Percentiles rank a stretch among this genome's conserved stretches.
Conservation (phyloP, 2,113 vertebrate genomes). For the Propithecus coquereli region DNA sequence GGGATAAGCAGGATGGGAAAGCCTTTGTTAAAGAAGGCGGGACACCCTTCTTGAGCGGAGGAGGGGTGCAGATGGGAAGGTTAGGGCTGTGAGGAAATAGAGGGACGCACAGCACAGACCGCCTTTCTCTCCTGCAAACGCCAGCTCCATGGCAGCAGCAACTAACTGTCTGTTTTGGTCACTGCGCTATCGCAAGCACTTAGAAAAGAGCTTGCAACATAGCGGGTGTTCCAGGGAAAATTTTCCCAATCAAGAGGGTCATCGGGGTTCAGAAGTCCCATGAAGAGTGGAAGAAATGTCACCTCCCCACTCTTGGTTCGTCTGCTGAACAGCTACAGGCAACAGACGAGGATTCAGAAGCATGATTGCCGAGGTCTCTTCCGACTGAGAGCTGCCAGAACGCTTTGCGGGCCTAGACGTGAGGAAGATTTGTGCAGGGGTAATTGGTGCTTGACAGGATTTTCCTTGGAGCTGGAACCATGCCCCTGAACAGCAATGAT, state of each 20-base stretch:
- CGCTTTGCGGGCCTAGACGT: not conserved
- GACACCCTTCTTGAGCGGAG: not conserved
- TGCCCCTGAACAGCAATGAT: not conserved
- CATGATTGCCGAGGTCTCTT: not conserved
- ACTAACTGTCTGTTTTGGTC: not conserved
- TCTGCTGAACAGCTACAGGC: not conserved
- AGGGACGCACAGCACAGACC: fast-evolving
- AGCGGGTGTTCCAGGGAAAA: not conserved
- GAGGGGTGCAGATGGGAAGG: not conserved
- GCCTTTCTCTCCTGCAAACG: fast-evolving
- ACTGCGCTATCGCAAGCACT: not conserved
- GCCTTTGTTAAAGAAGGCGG: not conserved
- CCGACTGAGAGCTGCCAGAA: not conserved
- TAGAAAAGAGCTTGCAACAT: not conserved
- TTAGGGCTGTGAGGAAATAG: not conserved
- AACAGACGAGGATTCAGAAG: not conserved
- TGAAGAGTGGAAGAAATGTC: not conserved
- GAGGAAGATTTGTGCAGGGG: not conserved
- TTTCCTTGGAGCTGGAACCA: not conserved
- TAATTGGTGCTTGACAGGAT: fast-evolving
- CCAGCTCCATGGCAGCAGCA: not conserved
- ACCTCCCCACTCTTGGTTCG: not conserved
- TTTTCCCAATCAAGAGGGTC: not conserved
- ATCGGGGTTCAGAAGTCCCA: not conserved
- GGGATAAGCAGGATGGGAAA: not conserved